Percentiles rank a stretch among this genome's conserved stretches.
Evolutionary conservation across 2,113 vertebrate species (phyloP).

Genomic region (Cyprinodon variegatus): DNA sequence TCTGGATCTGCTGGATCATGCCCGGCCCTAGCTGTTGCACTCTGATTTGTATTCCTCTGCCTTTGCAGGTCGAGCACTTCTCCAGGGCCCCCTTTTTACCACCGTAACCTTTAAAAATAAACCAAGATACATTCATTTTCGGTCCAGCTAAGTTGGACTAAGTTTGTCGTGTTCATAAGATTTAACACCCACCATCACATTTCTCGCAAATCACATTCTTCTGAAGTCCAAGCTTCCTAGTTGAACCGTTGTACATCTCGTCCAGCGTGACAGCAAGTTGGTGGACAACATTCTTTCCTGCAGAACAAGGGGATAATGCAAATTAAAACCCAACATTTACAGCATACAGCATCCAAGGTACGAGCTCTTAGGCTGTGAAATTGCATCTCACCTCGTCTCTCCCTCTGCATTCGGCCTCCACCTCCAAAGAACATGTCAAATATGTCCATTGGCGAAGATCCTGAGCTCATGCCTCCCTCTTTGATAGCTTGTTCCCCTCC

Average conservation of each 20-base stretch:
- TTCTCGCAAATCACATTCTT: conserved; percentile 96
- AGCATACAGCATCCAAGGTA: background rate
- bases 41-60: conserved; percentile 89
- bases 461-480: conserved; percentile 89
- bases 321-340: background rate
- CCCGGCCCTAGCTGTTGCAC: conserved; percentile 96
- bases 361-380: background rate
- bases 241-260: conserved; percentile 92
- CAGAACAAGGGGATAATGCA: background rate
- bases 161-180: background rate
- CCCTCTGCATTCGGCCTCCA: conserved; percentile 91
- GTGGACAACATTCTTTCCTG: conserved; percentile 96
- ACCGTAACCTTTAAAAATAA: conserved; percentile 82
- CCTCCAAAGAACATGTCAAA: conserved; percentile 99
- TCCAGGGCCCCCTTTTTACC: conserved; percentile 93
- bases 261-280: conserved; percentile 92
- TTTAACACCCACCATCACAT: conserved; percentile 87
- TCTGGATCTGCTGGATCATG: conserved; percentile 97
- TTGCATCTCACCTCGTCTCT: conserved; percentile 87
- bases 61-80: conserved; percentile 92
- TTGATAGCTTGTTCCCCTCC: conserved; percentile 98
- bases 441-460: conserved; percentile 95
- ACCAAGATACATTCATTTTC: background rate
- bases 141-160: background rate
- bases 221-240: conserved; percentile 93